Evolutionary conservation across 2,113 vertebrate species (phyloP).

Genomic region (Ia io): DNA sequence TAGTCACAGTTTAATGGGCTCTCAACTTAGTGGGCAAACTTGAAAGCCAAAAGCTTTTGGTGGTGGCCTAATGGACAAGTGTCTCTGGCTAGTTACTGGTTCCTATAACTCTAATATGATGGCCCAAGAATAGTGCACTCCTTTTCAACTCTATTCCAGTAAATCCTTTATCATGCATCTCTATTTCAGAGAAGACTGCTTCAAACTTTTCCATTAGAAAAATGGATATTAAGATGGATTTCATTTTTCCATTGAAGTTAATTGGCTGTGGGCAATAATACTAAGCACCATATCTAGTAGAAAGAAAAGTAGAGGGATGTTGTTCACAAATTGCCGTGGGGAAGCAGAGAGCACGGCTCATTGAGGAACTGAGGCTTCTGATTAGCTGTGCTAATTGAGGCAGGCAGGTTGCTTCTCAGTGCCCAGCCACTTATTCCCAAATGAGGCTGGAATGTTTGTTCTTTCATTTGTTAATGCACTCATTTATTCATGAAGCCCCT

Average conservation of each 20-base stretch:
- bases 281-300: constrained; percentile 36
- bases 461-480: neutral
- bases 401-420: neutral
- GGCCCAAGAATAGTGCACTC: neutral
- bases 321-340: constrained; percentile 31
- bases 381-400: neutral
- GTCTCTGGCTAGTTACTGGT: neutral
- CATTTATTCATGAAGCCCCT: neutral
- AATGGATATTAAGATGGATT: constrained; percentile 72
- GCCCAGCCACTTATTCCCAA: neutral
- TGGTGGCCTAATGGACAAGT: neutral
- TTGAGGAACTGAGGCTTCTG: neutral
- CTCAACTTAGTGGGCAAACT: neutral
- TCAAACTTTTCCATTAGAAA: constrained; percentile 70
- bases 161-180: constrained; percentile 51
- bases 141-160: constrained; percentile 37
- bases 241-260: constrained; percentile 66
- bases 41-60: neutral
- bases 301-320: constrained; percentile 51
- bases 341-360: constrained; percentile 17
- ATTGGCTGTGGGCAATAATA: constrained; percentile 64
- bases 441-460: neutral
- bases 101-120: neutral
- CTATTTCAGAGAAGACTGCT: constrained; percentile 61
- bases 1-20: neutral